These are phyloP conservation scores for Papilio protenor DNA, from an alignment of 2,888 invertebrate genomes.

Conservation along the genomic window DNA sequence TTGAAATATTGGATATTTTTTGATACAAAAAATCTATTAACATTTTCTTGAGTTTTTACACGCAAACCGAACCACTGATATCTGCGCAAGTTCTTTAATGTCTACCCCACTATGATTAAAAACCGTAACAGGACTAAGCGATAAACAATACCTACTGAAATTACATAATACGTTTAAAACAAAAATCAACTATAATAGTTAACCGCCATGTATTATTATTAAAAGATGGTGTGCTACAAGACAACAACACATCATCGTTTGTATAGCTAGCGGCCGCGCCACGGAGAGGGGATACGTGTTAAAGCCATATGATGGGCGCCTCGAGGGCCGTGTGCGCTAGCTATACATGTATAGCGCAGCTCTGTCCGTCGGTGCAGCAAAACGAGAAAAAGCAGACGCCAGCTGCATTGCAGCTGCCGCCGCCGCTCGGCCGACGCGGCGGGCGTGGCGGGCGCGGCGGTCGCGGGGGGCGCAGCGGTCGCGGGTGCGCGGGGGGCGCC, in stretches of 20 bases:
- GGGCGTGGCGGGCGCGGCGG: not conserved
- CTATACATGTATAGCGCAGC: conserved; percentile 51
- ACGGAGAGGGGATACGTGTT: conserved; percentile 15
- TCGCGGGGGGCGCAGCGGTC: conserved; percentile 37
- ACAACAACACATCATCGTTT: not conserved
- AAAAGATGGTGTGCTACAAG: not conserved
- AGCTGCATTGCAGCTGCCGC: conserved; percentile 80
- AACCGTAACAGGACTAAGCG: not conserved
- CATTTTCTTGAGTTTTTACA: not conserved
- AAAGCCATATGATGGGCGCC: conserved; percentile 22
- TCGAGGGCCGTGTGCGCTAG: conserved; percentile 42
- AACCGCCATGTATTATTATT: not conserved
- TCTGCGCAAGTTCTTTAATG: not conserved
- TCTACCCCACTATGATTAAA: not conserved
- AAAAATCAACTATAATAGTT: not conserved
- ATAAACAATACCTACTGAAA: not conserved
- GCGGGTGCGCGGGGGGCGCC: conserved; percentile 40
- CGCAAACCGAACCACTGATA: not conserved
- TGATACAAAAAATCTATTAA: too few species aligned
- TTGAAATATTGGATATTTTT: not conserved
- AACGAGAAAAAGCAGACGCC: conserved; percentile 76
- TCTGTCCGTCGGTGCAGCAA: conserved; percentile 56
- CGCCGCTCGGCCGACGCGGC: conserved; percentile 37
- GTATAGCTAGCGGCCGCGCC: conserved; percentile 5
- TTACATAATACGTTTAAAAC: not conserved